Percentiles rank a stretch among this genome's conserved stretches.
Conservation (phyloP, 2,797 vertebrate species). For the Typhlichthys eigenmanni region DNA sequence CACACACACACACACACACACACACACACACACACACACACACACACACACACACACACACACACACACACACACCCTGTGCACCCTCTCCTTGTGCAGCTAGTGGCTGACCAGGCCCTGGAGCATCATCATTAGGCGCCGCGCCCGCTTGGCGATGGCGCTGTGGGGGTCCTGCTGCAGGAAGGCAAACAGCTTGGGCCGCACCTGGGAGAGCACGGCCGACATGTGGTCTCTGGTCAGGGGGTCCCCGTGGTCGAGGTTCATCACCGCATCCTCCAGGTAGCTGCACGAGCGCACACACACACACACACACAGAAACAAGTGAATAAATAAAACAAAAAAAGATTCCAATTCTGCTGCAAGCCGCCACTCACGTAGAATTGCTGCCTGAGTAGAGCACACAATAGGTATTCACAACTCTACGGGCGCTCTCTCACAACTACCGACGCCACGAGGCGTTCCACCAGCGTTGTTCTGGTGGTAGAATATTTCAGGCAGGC, state of each 20-base stretch:
- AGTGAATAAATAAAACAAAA: too few species aligned
- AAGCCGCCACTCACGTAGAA: too few species aligned
- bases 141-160: constrained; percentile 84
- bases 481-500: neutral
- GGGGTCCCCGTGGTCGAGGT: constrained; percentile 94
- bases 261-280: constrained; percentile 96
- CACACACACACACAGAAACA: constrained; percentile 5
- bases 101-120: constrained; percentile 89
- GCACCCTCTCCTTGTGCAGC: neutral
- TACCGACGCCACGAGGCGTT: neutral
- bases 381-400: too few species aligned
- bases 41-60: too few species aligned
- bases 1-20: too few species aligned
- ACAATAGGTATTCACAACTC: neutral
- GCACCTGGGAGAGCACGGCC: constrained; percentile 90
- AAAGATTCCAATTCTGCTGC: too few species aligned
- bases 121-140: constrained; percentile 95
- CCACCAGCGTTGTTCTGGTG: too few species aligned
- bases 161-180: constrained; percentile 91
- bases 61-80: neutral
- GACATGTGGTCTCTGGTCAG: constrained; percentile 97
- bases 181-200: constrained; percentile 92
- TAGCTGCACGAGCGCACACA: constrained; percentile 75
- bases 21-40: too few species aligned
- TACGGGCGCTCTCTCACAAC: neutral